phyloP scores from a whole-genome alignment of 2,113 vertebrate species.

The Erythrolamprus reginae region DNA sequence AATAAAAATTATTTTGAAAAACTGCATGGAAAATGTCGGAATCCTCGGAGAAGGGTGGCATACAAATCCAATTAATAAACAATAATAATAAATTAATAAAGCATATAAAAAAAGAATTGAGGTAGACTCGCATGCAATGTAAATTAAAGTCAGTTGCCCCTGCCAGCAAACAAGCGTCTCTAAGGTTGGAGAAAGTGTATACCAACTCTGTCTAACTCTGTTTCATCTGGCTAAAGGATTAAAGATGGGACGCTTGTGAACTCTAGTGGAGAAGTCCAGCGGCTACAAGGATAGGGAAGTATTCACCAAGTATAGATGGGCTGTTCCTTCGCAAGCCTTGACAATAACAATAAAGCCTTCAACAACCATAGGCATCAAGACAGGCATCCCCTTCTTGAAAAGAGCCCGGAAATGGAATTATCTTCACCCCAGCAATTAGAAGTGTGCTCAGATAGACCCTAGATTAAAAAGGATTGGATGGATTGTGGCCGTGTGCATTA shows the following conservation, averaged over 20 bases:
- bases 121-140: neutral
- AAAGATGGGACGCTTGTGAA: neutral
- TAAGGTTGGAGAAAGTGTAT: neutral
- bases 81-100: too few relatives aligned
- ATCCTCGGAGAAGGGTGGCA: too few relatives aligned
- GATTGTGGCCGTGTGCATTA: neutral
- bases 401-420: neutral
- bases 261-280: neutral
- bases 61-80: too few relatives aligned
- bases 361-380: neutral
- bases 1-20: too few relatives aligned
- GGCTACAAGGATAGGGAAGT: neutral
- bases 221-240: neutral
- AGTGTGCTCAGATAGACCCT: neutral
- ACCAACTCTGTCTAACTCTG: neutral
- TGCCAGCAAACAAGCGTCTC: neutral
- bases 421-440: neutral
- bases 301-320: neutral
- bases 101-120: neutral
- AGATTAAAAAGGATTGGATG: neutral
- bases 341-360: neutral
- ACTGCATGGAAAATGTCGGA: too few relatives aligned
- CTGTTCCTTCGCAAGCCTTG: neutral
- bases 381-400: neutral
- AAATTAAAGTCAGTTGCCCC: neutral